A percentile compares a stretch with the other conserved stretches of the same genome.
Evolutionary conservation across 1,140 invertebrate genomes (phyloP).

Genomic region (Drosophila burlai): DNA sequence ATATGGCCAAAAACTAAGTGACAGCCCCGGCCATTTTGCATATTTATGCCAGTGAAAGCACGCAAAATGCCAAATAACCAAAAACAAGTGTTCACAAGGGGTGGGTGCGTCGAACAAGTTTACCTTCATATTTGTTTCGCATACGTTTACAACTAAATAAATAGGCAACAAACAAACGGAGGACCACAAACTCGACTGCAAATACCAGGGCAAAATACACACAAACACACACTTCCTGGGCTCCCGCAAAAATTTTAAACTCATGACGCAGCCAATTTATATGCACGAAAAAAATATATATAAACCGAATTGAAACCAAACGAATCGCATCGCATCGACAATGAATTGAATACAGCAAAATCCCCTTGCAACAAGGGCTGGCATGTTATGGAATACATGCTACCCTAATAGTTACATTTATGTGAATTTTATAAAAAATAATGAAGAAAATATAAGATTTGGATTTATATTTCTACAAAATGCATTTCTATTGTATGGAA

Average conservation of each 20-base stretch:
- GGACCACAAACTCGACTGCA: conserved; percentile 48
- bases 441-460: background rate
- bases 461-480: background rate
- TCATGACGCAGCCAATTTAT: conserved; percentile 69
- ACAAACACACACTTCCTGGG: background rate
- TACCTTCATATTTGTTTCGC: conserved; percentile 53
- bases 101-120: conserved; percentile 8
- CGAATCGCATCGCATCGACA: conserved; percentile 50
- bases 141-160: conserved; percentile 57
- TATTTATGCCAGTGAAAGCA: conserved; percentile 6
- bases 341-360: conserved; percentile 55
- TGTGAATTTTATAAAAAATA: too few relatives aligned
- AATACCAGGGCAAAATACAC: conserved; percentile 15
- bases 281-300: conserved; percentile 28
- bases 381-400: background rate
- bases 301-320: conserved; percentile 55
- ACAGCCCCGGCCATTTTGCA: conserved; percentile 17
- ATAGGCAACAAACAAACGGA: conserved; percentile 52
- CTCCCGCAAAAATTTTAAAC: conserved; percentile 63
- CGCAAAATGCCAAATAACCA: conserved; percentile 32
- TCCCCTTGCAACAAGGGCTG: background rate
- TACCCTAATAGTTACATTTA: background rate
- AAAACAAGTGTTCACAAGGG: background rate
- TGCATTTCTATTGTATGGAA: background rate
- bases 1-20: conserved; percentile 35